A percentile compares a stretch with the other conserved stretches of the same genome.
Evolutionary conservation across 2,113 vertebrate genomes (phyloP).

Genomic region (Sapayoa aenigma): DNA sequence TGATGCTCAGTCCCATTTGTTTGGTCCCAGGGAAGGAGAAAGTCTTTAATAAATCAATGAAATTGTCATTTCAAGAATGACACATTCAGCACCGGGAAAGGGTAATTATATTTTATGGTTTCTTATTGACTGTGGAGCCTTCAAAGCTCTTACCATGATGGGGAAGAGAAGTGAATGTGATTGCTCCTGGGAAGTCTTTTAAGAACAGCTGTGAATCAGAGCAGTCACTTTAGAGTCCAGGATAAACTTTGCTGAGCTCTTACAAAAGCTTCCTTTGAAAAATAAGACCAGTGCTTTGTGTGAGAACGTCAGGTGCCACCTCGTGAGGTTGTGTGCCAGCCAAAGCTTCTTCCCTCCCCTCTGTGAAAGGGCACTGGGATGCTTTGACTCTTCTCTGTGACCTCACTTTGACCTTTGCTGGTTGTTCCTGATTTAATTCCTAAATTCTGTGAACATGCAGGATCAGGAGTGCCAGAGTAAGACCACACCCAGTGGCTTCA

Average conservation of each 20-base stretch:
- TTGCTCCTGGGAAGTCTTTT: constrained; percentile 36
- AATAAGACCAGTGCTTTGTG: neutral
- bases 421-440: neutral
- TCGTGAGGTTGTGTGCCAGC: neutral
- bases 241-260: constrained; percentile 22
- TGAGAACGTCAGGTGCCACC: constrained; percentile 2
- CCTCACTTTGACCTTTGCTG: neutral
- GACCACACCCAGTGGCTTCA: neutral
- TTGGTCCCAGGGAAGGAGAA: constrained; percentile 40
- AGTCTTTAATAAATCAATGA: constrained; percentile 63
- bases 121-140: constrained; percentile 39
- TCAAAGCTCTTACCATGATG: constrained; percentile 25
- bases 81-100: constrained; percentile 52
- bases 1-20: constrained; percentile 46
- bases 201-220: constrained; percentile 31
- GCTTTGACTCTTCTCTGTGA: neutral
- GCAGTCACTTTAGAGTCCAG: neutral
- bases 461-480: neutral
- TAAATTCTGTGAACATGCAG: neutral
- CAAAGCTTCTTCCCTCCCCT: neutral
- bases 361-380: neutral
- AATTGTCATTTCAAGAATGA: constrained; percentile 70
- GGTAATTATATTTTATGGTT: constrained; percentile 71
- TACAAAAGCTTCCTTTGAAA: constrained; percentile 35
- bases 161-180: constrained; percentile 17